These are phyloP conservation scores for Spicauda simplicius DNA, from an alignment of 2,888 invertebrate genomes.

Conservation along the genomic window DNA sequence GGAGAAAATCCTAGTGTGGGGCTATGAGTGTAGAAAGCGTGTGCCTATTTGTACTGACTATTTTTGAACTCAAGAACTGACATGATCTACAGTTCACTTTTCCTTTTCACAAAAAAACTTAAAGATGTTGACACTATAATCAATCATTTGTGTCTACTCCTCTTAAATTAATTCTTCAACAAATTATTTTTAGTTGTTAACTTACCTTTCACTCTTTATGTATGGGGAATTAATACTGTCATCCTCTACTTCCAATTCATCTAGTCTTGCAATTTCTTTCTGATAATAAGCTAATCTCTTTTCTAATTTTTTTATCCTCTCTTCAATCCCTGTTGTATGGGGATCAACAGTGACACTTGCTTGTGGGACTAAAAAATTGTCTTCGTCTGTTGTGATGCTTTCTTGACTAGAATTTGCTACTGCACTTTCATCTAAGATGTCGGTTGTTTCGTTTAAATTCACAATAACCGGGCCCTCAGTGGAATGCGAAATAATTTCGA, in stretches of 20 bases:
- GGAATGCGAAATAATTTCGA: neutral
- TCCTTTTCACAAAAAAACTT: too few species aligned
- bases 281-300: slow-evolving; percentile 49
- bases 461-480: neutral
- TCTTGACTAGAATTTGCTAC: slow-evolving; percentile 13
- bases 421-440: slow-evolving; percentile 30
- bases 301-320: slow-evolving; percentile 49
- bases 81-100: too few species aligned
- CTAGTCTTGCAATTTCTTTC: slow-evolving; percentile 49
- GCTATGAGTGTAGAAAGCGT: too few species aligned
- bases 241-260: slow-evolving; percentile 52
- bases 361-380: slow-evolving; percentile 42
- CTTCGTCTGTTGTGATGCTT: neutral
- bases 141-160: too few species aligned
- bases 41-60: too few species aligned
- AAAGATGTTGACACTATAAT: too few species aligned
- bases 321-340: slow-evolving; percentile 1
- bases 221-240: slow-evolving; percentile 54
- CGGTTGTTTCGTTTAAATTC: slow-evolving; percentile 4
- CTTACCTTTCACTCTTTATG: slow-evolving; percentile 54
- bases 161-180: neutral
- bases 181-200: neutral
- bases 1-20: too few species aligned
- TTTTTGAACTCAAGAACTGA: too few species aligned
- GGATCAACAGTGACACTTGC: slow-evolving; percentile 4